These are phyloP conservation scores for Vireo griseus DNA, from an alignment of 2,797 vertebrate genomes.

Conservation along the genomic window DNA sequence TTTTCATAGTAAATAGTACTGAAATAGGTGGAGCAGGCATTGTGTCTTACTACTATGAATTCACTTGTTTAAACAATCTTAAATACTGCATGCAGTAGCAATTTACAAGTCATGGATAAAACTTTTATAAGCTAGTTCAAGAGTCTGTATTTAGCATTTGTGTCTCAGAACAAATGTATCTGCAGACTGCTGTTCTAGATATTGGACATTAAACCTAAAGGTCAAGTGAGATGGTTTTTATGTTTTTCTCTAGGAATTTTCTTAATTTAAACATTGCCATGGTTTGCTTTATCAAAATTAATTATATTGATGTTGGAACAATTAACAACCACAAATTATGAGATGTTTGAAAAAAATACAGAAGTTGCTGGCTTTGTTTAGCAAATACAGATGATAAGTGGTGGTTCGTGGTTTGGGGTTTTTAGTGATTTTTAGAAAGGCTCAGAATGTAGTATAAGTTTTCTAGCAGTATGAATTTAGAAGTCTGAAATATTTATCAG, in stretches of 20 bases:
- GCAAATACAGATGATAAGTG: neutral
- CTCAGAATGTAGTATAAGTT: neutral
- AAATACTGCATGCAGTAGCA: neutral
- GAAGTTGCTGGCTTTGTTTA: neutral
- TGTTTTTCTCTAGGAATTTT: neutral
- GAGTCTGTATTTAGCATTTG: neutral
- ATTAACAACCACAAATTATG: neutral
- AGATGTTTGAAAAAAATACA: neutral
- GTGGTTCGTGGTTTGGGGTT: neutral
- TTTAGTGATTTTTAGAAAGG: neutral
- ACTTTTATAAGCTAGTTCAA: neutral
- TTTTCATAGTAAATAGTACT: neutral
- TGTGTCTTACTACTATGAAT: neutral
- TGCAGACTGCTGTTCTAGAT: neutral
- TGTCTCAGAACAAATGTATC: neutral
- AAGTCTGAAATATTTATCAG: neutral
- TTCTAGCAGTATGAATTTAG: neutral
- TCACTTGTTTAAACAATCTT: neutral
- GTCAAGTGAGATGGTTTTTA: neutral
- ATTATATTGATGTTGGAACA: neutral
- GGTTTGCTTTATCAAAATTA: neutral
- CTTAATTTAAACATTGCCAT: neutral
- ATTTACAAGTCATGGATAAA: neutral
- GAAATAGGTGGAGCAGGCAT: neutral
- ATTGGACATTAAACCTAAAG: neutral